phyloP scores from a whole-genome alignment of 2,113 vertebrate genomes.

The Pardalotus punctatus region DNA sequence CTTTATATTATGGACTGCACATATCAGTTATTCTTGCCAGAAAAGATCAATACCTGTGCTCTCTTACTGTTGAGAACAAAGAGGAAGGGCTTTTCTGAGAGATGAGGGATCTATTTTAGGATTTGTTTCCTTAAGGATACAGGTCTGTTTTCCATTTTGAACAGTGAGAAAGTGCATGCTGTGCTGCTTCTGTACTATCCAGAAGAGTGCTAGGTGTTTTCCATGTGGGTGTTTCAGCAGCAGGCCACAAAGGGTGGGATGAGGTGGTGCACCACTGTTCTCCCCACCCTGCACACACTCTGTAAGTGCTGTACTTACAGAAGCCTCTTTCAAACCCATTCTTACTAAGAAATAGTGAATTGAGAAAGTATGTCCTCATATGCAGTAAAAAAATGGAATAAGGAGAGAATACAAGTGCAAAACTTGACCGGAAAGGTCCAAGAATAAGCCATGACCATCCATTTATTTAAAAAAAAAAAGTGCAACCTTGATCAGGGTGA shows the following conservation, averaged over 20 bases:
- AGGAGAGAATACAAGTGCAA: not conserved
- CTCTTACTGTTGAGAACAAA: not conserved
- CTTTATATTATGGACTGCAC: not conserved
- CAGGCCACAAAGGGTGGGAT: not conserved
- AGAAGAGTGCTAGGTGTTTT: not conserved
- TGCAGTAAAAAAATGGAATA: not conserved
- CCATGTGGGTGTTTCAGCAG: not conserved
- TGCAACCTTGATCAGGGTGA: not conserved
- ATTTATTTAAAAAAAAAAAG: not conserved
- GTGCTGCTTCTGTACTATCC: not conserved
- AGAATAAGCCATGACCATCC: not conserved
- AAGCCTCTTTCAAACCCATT: not conserved
- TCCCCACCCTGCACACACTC: not conserved
- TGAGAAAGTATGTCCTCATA: not conserved
- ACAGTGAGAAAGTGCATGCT: not conserved
- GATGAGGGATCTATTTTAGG: not conserved
- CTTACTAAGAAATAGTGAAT: not conserved
- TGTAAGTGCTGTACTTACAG: not conserved
- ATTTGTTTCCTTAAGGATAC: not conserved
- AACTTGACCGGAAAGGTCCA: not conserved
- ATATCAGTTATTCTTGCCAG: not conserved
- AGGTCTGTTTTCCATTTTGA: not conserved
- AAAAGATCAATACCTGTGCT: not conserved
- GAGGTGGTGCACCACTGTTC: not conserved
- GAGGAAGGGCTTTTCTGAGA: not conserved